Evolutionary conservation across 2,888 invertebrate species (phyloP).

Genomic region (Smittia sp.): DNA sequence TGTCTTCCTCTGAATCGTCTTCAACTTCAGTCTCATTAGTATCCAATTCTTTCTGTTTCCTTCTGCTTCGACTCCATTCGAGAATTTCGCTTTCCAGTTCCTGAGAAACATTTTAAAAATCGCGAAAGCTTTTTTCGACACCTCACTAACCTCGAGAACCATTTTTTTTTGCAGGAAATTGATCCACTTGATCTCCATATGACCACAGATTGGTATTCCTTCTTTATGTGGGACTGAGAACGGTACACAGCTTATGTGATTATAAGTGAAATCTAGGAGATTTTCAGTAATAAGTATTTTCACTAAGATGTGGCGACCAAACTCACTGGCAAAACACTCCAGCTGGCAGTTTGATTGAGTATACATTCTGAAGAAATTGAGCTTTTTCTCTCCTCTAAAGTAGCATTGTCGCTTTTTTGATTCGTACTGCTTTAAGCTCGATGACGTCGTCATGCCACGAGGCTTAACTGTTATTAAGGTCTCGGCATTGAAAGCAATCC

Average conservation of each 20-base stretch:
- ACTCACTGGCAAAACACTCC: slow-evolving; percentile 61
- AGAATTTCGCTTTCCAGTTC: slow-evolving; percentile 19
- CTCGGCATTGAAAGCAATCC: slow-evolving; percentile 68
- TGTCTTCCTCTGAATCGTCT: slow-evolving; percentile 33
- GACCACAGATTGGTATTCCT: slow-evolving; percentile 59
- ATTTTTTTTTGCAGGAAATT: slow-evolving; percentile 45
- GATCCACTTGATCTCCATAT: slow-evolving; percentile 58
- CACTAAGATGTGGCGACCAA: too few relatives aligned
- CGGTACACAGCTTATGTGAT: slow-evolving; percentile 57
- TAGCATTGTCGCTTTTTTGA: slow-evolving; percentile 64
- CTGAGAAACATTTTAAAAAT: too few relatives aligned
- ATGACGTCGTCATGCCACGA: slow-evolving; percentile 72
- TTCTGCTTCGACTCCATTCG: not conserved
- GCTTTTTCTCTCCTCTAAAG: slow-evolving; percentile 60
- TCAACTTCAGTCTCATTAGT: too few relatives aligned
- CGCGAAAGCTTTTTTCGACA: too few relatives aligned
- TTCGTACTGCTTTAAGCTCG: slow-evolving; percentile 62
- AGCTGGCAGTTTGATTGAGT: slow-evolving; percentile 67
- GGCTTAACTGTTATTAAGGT: slow-evolving; percentile 70
- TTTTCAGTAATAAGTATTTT: too few relatives aligned
- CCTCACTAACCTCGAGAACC: too few relatives aligned
- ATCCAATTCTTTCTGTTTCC: not conserved
- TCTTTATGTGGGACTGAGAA: slow-evolving; percentile 64
- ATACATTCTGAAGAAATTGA: slow-evolving; percentile 61
- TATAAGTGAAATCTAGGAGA: too few relatives aligned